Conservation (phyloP, 2,113 vertebrate genomes). For the Phaethornis superciliosus region DNA sequence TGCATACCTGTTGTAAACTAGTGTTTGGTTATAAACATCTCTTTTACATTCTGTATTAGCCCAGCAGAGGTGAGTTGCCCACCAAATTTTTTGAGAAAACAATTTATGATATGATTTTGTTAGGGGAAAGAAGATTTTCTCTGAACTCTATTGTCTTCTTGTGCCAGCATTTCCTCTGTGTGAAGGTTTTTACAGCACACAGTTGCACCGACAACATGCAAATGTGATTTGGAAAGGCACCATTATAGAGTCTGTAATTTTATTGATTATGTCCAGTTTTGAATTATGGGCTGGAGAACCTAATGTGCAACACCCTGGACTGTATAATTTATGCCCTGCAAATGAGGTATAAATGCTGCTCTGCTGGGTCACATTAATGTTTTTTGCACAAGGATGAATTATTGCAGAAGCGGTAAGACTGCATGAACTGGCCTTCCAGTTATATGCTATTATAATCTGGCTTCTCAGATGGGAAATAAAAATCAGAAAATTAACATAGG, state of each 20-base stretch:
- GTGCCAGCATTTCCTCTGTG: not conserved
- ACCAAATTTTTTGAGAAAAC: not conserved
- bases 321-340: constrained; percentile 24
- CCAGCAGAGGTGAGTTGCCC: not conserved
- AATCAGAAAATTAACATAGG: not conserved
- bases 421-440: not conserved
- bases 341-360: constrained; percentile 43
- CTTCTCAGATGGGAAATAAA: constrained; percentile 29
- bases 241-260: not conserved
- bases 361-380: not conserved
- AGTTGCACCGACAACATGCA: not conserved
- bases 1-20: not conserved
- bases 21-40: not conserved
- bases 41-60: not conserved
- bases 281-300: constrained; percentile 1
- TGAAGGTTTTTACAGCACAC: not conserved
- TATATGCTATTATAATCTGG: not conserved
- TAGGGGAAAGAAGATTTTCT: not conserved
- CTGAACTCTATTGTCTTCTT: not conserved
- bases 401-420: not conserved
- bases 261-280: constrained; percentile 45
- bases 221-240: not conserved
- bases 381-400: constrained; percentile 34
- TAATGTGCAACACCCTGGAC: not conserved
- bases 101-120: not conserved